Percentiles rank a stretch among this genome's conserved stretches.
Conservation (phyloP, 2,113 vertebrate genomes). For the Calyptommatus sinebrachiatus region DNA sequence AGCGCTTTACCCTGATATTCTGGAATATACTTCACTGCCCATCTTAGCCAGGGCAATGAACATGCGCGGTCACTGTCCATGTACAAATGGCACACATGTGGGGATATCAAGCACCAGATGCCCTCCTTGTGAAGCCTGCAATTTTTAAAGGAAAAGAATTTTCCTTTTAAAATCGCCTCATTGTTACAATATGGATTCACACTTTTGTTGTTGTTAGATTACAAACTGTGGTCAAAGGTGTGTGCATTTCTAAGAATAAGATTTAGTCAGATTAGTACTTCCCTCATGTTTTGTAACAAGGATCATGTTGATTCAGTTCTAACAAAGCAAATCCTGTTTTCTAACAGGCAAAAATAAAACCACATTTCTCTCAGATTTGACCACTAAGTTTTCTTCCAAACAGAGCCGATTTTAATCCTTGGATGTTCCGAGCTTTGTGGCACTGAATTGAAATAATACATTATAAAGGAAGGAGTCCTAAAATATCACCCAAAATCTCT, state of each 20-base stretch:
- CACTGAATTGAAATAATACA: neutral
- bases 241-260: neutral
- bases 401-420: neutral
- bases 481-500: neutral
- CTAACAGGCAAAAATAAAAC: neutral
- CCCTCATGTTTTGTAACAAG: neutral
- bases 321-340: too few relatives aligned
- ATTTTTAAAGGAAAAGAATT: too few relatives aligned
- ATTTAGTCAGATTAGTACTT: neutral
- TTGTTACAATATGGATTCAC: too few relatives aligned
- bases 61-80: too few relatives aligned
- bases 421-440: neutral
- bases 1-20: too few relatives aligned
- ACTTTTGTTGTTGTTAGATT: too few relatives aligned
- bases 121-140: too few relatives aligned
- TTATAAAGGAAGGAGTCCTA: conserved; percentile 1
- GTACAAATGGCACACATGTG: too few relatives aligned
- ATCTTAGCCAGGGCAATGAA: too few relatives aligned
- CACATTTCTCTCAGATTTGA: neutral
- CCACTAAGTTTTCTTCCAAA: neutral
- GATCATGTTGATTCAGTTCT: neutral
- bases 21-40: too few relatives aligned
- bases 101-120: too few relatives aligned
- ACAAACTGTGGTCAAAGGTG: neutral
- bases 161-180: too few relatives aligned